Evolutionary conservation across 2,888 invertebrate species (phyloP), one percentile per base, ranked within the genome.

Genomic region (Melanostoma mellinum): DNA sequence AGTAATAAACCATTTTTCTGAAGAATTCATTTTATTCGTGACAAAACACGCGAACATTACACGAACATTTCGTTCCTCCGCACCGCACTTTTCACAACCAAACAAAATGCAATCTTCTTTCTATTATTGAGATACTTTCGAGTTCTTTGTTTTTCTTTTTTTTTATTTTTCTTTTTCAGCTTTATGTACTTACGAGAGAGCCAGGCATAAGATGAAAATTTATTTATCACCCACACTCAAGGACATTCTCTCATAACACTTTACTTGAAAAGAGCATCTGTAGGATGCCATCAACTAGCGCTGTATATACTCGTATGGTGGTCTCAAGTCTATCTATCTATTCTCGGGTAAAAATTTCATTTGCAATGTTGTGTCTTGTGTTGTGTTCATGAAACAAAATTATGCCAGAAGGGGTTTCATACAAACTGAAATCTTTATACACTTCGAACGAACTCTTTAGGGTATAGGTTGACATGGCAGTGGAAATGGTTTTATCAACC

Each of bases 191-290:
- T 35, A 46, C 38, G 40, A 36, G 6, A 4, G 32, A 3, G 40
- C 52, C 10, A 52, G 32, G 10, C 38, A 42, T 8, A 53, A 33
- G 52, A 68, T 55, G 55, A 30, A 68, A 35, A 68, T 68, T 55
- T 42, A 68, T 68, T 68, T 69, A 69, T 68, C 67, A 48, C 46
- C 46, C 46, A 6, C 36, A 36, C 38, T 56, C 56, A 56, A 48
- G 56, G 56, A 38, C 68, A 32, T 48, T 20, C 6, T 4, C 52
- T n/a, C 33, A 42, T 32, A 33, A 44, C 44, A 44, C 33, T 60
- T 44, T 30, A 63, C 35, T 63, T 48, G 35, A 6, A 38, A 50
- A 30, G 36, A 48, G n/a, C 63, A 48, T 48, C 30, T 33, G 52
- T 33, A 8, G n/a, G 8, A 36, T 44, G 20, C 50, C 46, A n/a